Percentiles rank a stretch among this genome's conserved stretches.
These are phyloP conservation scores for human (Homo sapiens) DNA, from an alignment of 2,113 vertebrate genomes.

Conservation along the genomic window GRCh38 chr13:82207501-82208000, in stretches of 20 bases:
- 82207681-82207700: not conserved
- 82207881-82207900: not conserved
- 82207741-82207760: not conserved
- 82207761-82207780: not conserved
- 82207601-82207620: too few relatives aligned
- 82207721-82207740: not conserved
- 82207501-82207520: too few relatives aligned
- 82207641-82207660: not conserved
- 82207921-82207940: not conserved
- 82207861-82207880: not conserved
- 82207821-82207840: not conserved
- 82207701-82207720: not conserved
- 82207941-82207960: not conserved
- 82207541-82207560: too few relatives aligned
- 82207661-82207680: not conserved
- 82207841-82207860: not conserved
- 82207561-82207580: too few relatives aligned
- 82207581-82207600: too few relatives aligned
- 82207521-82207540: too few relatives aligned
- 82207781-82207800: not conserved
- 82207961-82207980: not conserved
- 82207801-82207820: not conserved
- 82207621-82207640: not conserved
- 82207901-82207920: not conserved
- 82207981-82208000: not conserved